Percentiles rank a stretch among this genome's conserved stretches.
Conservation (phyloP, 1,140 invertebrate genomes). For the Penaeus indicus region DNA sequence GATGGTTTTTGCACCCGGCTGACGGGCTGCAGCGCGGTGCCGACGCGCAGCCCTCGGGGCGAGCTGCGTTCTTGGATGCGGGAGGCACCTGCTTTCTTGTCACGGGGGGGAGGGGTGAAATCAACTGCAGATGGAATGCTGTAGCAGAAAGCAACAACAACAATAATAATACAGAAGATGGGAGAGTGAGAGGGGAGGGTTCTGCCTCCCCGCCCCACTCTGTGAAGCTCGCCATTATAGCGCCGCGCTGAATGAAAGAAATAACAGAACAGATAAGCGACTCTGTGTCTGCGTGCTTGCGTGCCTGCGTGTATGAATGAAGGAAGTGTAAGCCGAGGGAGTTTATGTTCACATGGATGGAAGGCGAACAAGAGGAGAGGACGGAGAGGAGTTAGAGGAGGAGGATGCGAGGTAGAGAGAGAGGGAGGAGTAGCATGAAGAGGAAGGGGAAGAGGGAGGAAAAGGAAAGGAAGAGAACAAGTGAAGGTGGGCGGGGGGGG, state of each 20-base stretch:
- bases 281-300: neutral
- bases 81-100: too few species aligned
- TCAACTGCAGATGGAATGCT: too few species aligned
- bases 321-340: neutral
- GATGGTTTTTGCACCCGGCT: too few species aligned
- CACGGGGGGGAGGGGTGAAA: neutral
- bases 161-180: neutral
- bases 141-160: neutral
- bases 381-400: neutral
- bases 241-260: too few species aligned
- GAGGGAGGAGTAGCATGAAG: neutral
- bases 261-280: neutral
- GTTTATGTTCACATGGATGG: too few species aligned
- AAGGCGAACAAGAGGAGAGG: neutral
- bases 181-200: neutral
- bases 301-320: neutral
- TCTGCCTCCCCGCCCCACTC: neutral
- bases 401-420: neutral
- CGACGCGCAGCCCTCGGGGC: too few species aligned
- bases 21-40: too few species aligned
- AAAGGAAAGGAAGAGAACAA: conserved; percentile 5
- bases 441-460: neutral
- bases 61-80: too few species aligned
- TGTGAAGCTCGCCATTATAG: too few species aligned
- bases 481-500: neutral